Evolutionary conservation across 2,113 vertebrate species (phyloP).

Genomic region (Sinocyclocheilus anshuiensis): DNA sequence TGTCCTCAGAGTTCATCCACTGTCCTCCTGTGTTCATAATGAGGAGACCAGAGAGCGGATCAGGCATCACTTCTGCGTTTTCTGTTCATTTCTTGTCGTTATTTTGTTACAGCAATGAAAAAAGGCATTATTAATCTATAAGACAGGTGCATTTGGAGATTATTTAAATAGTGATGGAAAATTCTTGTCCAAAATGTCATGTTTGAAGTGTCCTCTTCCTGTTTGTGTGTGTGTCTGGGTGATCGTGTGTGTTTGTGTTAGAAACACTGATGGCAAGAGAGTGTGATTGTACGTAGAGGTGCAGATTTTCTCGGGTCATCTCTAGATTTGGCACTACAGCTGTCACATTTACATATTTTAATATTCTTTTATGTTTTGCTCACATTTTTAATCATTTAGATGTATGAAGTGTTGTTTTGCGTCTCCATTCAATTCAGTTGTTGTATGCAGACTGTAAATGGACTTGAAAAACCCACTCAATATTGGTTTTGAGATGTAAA

Average conservation of each 20-base stretch:
- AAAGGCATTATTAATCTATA: conserved; percentile 39
- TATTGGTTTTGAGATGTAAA: conserved; percentile 51
- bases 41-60: neutral
- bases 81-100: neutral
- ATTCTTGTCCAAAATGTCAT: conserved; percentile 51
- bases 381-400: conserved; percentile 40
- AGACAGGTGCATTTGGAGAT: conserved; percentile 60
- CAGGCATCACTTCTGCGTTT: neutral
- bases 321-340: neutral
- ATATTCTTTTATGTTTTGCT: conserved; percentile 41
- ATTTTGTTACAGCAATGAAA: conserved; percentile 5
- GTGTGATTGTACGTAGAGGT: neutral
- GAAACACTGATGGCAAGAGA: conserved; percentile 12
- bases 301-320: neutral
- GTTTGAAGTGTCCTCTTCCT: conserved; percentile 46
- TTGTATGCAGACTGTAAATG: conserved; percentile 37
- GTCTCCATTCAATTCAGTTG: neutral
- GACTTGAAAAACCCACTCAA: neutral
- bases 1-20: conserved; percentile 26
- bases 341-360: conserved; percentile 37
- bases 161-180: conserved; percentile 49
- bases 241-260: neutral
- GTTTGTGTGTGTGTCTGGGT: neutral
- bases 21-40: conserved; percentile 20
- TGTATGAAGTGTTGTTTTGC: conserved; percentile 23